Evolutionary conservation across 2,888 invertebrate species (phyloP).

Genomic region (Protonemura montana): DNA sequence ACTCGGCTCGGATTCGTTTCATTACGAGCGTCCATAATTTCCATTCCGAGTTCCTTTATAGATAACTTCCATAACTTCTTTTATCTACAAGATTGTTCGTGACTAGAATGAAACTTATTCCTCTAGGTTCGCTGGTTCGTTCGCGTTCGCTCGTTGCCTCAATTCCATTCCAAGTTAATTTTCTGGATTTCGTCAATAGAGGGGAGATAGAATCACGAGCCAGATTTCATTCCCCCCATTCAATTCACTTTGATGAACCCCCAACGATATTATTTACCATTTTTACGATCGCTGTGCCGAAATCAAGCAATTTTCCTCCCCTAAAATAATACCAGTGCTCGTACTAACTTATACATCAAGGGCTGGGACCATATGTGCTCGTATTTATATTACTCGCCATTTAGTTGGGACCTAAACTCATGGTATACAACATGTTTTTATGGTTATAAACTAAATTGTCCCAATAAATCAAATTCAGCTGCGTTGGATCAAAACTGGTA

Average conservation of each 20-base stretch:
- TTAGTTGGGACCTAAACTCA: conserved; percentile 21
- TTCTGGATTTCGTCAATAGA: conserved; percentile 36
- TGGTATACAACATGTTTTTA: conserved; percentile 33
- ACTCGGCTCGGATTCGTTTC: background rate
- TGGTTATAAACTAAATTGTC: conserved; percentile 34
- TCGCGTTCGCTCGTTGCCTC: background rate
- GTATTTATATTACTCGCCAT: conserved; percentile 38
- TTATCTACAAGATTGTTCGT: conserved; percentile 27
- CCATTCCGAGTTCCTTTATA: conserved; percentile 12
- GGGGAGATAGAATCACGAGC: conserved; percentile 32
- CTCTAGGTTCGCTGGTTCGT: background rate
- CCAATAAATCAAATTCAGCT: conserved; percentile 38
- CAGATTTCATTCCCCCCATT: conserved; percentile 31
- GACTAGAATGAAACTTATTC: conserved; percentile 32
- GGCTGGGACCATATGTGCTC: conserved; percentile 40
- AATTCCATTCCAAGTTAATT: conserved; percentile 33
- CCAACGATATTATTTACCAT: conserved; percentile 46
- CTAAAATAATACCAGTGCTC: conserved; percentile 18
- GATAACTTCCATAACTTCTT: conserved; percentile 33
- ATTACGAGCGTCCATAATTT: conserved; percentile 23
- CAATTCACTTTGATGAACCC: conserved; percentile 48
- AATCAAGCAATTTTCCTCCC: conserved; percentile 37
- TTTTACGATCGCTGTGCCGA: conserved; percentile 45
- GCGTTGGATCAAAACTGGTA: background rate
- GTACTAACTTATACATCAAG: conserved; percentile 36